These are phyloP conservation scores for Rhamnusium bicolor DNA, from an alignment of 2,888 invertebrate genomes.

Conservation along the genomic window DNA sequence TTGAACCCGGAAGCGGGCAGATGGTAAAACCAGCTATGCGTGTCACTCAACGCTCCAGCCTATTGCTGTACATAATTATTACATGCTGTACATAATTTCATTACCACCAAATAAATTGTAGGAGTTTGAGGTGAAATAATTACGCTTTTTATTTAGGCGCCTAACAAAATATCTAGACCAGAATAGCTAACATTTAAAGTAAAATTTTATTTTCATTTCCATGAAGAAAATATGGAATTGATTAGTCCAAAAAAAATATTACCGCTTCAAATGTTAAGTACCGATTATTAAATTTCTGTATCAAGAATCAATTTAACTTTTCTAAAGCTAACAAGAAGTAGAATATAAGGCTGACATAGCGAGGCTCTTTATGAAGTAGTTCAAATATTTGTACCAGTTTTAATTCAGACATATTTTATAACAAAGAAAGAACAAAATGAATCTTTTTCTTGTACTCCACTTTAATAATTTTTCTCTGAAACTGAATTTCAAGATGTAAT, in stretches of 20 bases:
- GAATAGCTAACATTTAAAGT: too few relatives aligned
- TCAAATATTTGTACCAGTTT: constrained; percentile 37
- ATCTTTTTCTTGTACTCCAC: constrained; percentile 32
- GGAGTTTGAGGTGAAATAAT: too few relatives aligned
- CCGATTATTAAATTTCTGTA: constrained; percentile 22
- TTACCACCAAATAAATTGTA: too few relatives aligned
- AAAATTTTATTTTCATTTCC: too few relatives aligned
- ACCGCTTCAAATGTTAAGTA: not conserved
- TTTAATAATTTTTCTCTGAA: constrained; percentile 34
- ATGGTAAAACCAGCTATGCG: too few relatives aligned
- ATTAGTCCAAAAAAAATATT: not conserved
- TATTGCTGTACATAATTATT: too few relatives aligned
- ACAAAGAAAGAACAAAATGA: constrained; percentile 34
- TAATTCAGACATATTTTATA: constrained; percentile 36
- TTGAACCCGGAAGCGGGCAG: too few relatives aligned
- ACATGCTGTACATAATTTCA: too few relatives aligned
- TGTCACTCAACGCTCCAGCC: too few relatives aligned
- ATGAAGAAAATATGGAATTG: too few relatives aligned
- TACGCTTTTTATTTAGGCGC: too few relatives aligned
- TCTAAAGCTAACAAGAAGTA: constrained; percentile 25
- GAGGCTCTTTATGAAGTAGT: constrained; percentile 28
- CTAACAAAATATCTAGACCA: too few relatives aligned
- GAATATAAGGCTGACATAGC: constrained; percentile 29
- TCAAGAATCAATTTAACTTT: constrained; percentile 31
- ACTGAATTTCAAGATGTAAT: constrained; percentile 34